phyloP scores from a whole-genome alignment of 2,113 vertebrate species.

The Thunnus thynnus region DNA sequence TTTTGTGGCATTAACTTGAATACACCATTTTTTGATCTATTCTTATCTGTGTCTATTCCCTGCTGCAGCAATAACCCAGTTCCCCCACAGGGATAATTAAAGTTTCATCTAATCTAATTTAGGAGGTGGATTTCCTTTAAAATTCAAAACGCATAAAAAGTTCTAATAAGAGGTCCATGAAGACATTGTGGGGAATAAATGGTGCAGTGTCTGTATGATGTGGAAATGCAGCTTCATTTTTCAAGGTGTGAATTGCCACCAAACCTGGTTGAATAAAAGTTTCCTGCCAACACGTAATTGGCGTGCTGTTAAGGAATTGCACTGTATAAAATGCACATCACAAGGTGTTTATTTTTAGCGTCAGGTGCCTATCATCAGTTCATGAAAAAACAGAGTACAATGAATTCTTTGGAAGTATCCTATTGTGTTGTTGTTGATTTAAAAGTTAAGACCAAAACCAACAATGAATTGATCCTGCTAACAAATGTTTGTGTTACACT shows the following conservation, averaged over 20 bases:
- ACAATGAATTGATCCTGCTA: neutral
- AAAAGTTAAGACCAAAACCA: neutral
- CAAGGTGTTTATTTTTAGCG: neutral
- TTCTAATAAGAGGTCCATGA: neutral
- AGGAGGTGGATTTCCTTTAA: constrained; percentile 64
- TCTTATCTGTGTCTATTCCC: constrained; percentile 58
- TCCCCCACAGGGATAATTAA: constrained; percentile 75
- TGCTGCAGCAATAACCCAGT: constrained; percentile 56
- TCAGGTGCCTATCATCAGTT: neutral
- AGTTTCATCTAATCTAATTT: constrained; percentile 76
- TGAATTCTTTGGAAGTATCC: neutral
- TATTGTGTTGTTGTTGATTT: neutral
- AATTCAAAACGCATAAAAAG: constrained; percentile 53
- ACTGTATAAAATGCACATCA: constrained; percentile 13
- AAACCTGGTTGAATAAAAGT: neutral
- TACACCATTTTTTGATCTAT: constrained; percentile 59
- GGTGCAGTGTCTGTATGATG: neutral
- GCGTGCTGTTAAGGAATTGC: neutral
- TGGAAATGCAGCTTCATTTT: constrained; percentile 12
- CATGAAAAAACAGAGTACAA: neutral
- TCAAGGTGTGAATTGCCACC: neutral
- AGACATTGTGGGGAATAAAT: constrained; percentile 19
- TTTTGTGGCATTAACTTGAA: constrained; percentile 52
- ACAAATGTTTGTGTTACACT: neutral
- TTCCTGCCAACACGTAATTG: neutral